Base-by-base conservation (phyloP, 2,888 invertebrate genomes). In the Corythucha ciliata region DNA sequence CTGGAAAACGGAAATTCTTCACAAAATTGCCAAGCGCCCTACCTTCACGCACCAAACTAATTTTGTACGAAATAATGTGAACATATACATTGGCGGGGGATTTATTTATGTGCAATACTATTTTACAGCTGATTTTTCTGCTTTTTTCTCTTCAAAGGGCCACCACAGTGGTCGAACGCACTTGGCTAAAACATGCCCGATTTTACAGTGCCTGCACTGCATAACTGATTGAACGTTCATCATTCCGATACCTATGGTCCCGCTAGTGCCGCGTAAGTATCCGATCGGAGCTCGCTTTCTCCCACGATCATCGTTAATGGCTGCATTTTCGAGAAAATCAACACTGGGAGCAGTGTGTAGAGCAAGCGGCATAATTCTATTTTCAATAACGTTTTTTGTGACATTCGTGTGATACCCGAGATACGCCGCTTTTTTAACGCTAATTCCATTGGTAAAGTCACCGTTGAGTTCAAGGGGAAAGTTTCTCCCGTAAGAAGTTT, bases 161-260 rank as follows among this genome's bases (percentile, higher is more conserved):
- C 57, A 57, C 57, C 57, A 57, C 2, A 48, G 47, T 4, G 57
- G 57, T 21, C 36, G 44, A 2, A 44, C 16, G 36, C 54, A 55
- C 20, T 53, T 46, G 2, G 47, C 50, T 1, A 29, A 4, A 4
- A 42, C 36, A 21, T 57, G 52, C 6, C 57, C 52, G 2, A 57
- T 32, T n/a, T 39, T 29, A 25, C 54, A 48, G 21, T 25, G 29
- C 18, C 20, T 39, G n/a, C 46, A 39, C 4, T 18, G n/a, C 18
- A 55, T 39, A 2, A 49, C 53, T 29, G 49, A 37, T 7, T 34
- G 32, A 6, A 57, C 47, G 34, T 51, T 49, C 50, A 57, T 37
- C 25, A 57, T 42, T 14, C 53, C 57, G 4, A 57, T 16, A 18
- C 57, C 57, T 4, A 55, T 20, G 8, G 33, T 21, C 12, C 47